Conservation (phyloP, 2,113 vertebrate genomes). For the Tor tambroides region DNA sequence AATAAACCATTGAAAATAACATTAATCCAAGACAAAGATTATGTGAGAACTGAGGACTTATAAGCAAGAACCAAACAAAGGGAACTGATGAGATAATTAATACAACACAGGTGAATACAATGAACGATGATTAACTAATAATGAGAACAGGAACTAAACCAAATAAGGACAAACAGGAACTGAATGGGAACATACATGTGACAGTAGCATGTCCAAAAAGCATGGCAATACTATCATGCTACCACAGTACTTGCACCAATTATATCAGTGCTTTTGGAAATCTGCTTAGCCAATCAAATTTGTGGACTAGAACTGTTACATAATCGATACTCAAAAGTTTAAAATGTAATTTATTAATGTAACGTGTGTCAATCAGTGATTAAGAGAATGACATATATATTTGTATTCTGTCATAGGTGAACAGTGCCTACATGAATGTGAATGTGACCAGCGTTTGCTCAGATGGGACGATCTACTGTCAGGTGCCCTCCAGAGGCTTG, state of each 20-base stretch:
- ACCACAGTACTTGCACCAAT: background rate
- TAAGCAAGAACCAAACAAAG: too few species aligned
- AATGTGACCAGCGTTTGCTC: constrained; percentile 89
- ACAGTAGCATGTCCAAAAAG: background rate
- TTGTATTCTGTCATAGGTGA: constrained; percentile 73
- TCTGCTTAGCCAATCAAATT: background rate
- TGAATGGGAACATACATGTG: too few species aligned
- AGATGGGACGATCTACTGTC: constrained; percentile 91
- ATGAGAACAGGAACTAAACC: too few species aligned
- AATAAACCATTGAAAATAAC: too few species aligned
- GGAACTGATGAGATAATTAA: too few species aligned
- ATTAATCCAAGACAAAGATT: too few species aligned
- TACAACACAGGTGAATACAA: too few species aligned
- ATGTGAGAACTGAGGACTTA: too few species aligned
- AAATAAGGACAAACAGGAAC: too few species aligned
- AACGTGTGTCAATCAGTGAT: background rate
- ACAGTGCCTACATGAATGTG: constrained; percentile 85
- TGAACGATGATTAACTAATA: too few species aligned
- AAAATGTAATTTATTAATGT: background rate
- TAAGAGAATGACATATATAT: background rate
- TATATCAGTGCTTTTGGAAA: background rate
- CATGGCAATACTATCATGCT: background rate
- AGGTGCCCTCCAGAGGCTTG: constrained; percentile 88
- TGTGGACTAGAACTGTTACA: background rate
- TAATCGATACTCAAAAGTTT: background rate